Conservation (phyloP, 2,113 vertebrate genomes). For the Geothlypis trichas region DNA sequence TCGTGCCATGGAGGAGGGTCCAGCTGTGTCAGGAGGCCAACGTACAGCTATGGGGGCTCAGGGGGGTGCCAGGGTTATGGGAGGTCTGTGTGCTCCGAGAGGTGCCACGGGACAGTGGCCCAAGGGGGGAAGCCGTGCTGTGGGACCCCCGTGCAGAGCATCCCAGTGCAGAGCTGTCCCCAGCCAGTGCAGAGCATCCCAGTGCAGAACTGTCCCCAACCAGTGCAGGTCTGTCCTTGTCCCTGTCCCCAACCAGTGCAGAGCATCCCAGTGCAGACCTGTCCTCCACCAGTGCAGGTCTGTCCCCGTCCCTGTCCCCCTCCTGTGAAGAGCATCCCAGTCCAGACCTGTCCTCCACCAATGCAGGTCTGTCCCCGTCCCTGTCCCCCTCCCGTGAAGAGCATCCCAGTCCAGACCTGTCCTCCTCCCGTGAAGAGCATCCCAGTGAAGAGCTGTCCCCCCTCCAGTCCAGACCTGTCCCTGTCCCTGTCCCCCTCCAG, state of each 20-base stretch:
- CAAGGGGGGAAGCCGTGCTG: not conserved
- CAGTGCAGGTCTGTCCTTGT: not conserved
- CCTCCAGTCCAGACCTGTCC: not conserved
- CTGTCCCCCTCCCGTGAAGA: not conserved
- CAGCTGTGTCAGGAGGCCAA: not conserved
- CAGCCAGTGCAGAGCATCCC: not conserved
- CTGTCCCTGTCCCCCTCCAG: not conserved
- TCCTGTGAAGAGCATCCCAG: not conserved
- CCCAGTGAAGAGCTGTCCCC: not conserved
- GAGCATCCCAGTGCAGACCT: not conserved
- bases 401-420: not conserved
- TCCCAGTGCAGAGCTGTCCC: not conserved
- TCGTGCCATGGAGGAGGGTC: not conserved
- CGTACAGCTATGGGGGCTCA: accelerated
- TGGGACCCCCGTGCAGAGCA: not conserved
- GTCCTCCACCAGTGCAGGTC: not conserved
- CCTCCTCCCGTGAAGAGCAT: not conserved
- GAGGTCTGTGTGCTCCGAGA: not conserved
- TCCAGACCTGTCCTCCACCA: not conserved
- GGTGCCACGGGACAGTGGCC: accelerated
- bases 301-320: not conserved
- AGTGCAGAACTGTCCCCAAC: not conserved
- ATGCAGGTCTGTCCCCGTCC: not conserved
- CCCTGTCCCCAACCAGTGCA: not conserved
- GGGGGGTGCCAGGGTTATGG: not conserved